Evolutionary conservation across 2,113 vertebrate species (phyloP).

Genomic region (Narcine bancroftii): DNA sequence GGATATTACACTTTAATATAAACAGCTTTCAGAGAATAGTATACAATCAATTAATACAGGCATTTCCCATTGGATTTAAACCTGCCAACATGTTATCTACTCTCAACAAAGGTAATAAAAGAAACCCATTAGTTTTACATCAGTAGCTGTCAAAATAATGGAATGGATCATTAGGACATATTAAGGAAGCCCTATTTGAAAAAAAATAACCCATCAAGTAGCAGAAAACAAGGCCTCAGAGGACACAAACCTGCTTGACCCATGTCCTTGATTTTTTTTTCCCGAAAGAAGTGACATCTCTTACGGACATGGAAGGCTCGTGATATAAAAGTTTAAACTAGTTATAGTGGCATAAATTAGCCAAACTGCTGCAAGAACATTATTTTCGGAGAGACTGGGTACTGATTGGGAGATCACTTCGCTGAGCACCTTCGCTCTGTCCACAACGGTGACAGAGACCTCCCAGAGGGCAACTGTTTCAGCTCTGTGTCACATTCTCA

Average conservation of each 20-base stretch:
- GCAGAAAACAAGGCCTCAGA: neutral
- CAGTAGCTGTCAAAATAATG: slow-evolving; percentile 30
- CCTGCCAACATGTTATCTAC: slow-evolving; percentile 11
- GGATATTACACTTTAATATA: neutral
- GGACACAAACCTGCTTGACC: neutral
- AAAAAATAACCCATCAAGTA: slow-evolving; percentile 16
- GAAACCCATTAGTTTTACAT: slow-evolving; percentile 20
- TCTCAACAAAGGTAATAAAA: slow-evolving; percentile 34
- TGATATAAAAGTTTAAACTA: neutral
- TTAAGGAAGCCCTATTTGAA: neutral
- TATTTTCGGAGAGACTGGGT: no score
- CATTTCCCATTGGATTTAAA: slow-evolving; percentile 16
- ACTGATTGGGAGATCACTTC: no score
- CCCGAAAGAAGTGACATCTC: neutral
- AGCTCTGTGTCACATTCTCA: no score
- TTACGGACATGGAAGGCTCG: neutral
- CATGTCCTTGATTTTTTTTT: neutral
- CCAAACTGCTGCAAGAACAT: no score
- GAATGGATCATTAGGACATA: slow-evolving; percentile 27
- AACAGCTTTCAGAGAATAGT: slow-evolving; percentile 1
- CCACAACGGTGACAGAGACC: no score
- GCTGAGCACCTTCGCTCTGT: no score
- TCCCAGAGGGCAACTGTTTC: no score
- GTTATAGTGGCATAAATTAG: neutral
- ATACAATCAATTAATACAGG: neutral